phyloP scores from a whole-genome alignment of 2,797 vertebrate species.

The Propithecus perrieri region DNA sequence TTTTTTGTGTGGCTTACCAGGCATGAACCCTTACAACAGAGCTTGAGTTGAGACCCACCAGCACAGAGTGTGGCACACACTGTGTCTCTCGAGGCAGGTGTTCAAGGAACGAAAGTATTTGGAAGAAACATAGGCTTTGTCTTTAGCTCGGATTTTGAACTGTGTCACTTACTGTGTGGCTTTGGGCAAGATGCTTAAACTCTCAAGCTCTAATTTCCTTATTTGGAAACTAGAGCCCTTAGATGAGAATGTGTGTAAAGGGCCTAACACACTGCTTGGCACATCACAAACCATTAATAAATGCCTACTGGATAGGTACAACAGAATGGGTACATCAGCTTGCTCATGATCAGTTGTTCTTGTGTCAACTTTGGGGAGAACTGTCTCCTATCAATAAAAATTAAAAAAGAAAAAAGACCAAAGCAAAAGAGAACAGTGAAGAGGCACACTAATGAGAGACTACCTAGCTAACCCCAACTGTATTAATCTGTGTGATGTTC shows the following conservation, averaged over 20 bases:
- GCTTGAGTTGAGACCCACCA: not conserved
- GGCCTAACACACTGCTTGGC: not conserved
- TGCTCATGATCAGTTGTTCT: not conserved
- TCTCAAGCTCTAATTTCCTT: constrained; percentile 2
- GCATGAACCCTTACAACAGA: not conserved
- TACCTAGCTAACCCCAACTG: not conserved
- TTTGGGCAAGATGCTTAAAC: not conserved
- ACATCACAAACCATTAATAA: not conserved
- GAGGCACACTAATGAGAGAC: not conserved
- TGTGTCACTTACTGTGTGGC: not conserved
- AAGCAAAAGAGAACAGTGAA: not conserved
- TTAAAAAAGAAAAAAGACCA: not conserved
- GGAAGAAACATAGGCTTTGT: not conserved
- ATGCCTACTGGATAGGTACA: not conserved
- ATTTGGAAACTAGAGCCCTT: not conserved
- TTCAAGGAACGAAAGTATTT: not conserved
- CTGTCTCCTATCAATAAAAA: no score
- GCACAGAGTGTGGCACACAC: accelerated
- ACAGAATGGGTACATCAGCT: not conserved
- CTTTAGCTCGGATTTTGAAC: not conserved
- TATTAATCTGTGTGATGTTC: not conserved
- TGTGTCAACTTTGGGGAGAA: not conserved
- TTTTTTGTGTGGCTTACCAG: not conserved
- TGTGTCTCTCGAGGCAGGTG: not conserved
- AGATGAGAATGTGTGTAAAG: not conserved